Percentiles rank a stretch among this genome's conserved stretches.
Evolutionary conservation across 2,113 vertebrate genomes (phyloP).

Genomic region (Euleptes europaea): DNA sequence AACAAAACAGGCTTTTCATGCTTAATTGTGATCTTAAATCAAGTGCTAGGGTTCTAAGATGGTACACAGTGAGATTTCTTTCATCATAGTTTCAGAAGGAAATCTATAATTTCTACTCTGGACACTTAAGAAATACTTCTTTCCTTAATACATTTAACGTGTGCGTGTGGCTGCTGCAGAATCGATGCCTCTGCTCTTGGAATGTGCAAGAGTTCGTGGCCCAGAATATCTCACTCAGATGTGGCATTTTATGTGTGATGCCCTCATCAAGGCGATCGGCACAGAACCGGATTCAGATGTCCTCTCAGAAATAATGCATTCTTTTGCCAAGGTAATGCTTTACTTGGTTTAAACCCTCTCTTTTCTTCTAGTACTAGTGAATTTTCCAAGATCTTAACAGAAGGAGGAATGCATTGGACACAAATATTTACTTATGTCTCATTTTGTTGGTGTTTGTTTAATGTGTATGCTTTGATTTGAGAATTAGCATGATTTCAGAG

Average conservation of each 20-base stretch:
- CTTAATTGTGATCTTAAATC: not conserved
- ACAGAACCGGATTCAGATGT: conserved; percentile 97
- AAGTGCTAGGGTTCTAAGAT: not conserved
- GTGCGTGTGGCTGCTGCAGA: conserved; percentile 96
- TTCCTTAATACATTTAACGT: conserved; percentile 81
- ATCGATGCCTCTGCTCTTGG: conserved; percentile 95
- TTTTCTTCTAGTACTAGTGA: not conserved
- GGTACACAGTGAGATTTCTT: not conserved
- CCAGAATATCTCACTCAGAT: conserved; percentile 97
- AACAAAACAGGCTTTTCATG: not conserved
- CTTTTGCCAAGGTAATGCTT: conserved; percentile 91
- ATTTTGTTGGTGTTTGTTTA: not conserved
- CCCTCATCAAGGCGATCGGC: conserved; percentile 96
- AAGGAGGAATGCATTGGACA: not conserved
- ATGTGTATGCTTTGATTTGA: not conserved
- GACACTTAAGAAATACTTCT: not conserved
- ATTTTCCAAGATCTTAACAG: not conserved
- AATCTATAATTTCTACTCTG: not conserved
- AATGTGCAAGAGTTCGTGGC: conserved; percentile 92
- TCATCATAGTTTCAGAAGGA: not conserved
- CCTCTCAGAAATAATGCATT: conserved; percentile 98
- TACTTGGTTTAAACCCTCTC: not conserved
- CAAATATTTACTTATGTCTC: no score
- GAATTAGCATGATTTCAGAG: not conserved
- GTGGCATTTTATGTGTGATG: conserved; percentile 99